These are phyloP conservation scores for Pogonocherus hispidulus DNA, from an alignment of 2,888 invertebrate genomes.

Conservation along the genomic window DNA sequence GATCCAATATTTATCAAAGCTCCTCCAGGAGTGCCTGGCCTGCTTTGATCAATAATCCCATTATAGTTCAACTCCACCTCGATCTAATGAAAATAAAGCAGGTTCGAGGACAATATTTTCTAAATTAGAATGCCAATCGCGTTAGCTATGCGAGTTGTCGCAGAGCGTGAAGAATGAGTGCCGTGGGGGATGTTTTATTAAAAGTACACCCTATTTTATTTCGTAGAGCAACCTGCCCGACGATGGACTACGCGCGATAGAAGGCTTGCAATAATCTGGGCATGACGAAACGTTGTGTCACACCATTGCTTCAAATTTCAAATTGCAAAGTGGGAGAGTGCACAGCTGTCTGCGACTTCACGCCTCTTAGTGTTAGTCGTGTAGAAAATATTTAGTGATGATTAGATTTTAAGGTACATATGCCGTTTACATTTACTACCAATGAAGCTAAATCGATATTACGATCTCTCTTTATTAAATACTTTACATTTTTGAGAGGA, in stretches of 20 bases:
- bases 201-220: slow-evolving; percentile 55
- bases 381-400: slow-evolving; percentile 54
- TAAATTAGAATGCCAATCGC: slow-evolving; percentile 61
- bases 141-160: slow-evolving; percentile 58
- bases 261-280: slow-evolving; percentile 48
- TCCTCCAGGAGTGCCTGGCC: too few species aligned
- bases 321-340: slow-evolving; percentile 46
- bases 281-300: slow-evolving; percentile 51
- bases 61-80: slow-evolving; percentile 4
- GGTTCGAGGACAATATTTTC: slow-evolving; percentile 58
- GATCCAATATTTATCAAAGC: too few species aligned
- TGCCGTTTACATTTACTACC: slow-evolving; percentile 20
- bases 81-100: slow-evolving; percentile 48
- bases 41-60: slow-evolving; percentile 3
- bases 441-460: background rate
- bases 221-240: slow-evolving; percentile 44
- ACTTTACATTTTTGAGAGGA: too few species aligned
- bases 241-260: slow-evolving; percentile 38
- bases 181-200: slow-evolving; percentile 54
- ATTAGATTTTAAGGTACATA: slow-evolving; percentile 49
- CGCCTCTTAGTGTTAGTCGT: slow-evolving; percentile 50
- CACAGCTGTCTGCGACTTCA: slow-evolving; percentile 56
- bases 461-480: too few species aligned
- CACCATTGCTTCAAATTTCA: slow-evolving; percentile 45
- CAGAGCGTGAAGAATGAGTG: slow-evolving; percentile 53